A percentile compares a stretch with the other conserved stretches of the same genome.
These are phyloP conservation scores for Vidua macroura DNA, from an alignment of 2,113 vertebrate species.

Conservation along the genomic window DNA sequence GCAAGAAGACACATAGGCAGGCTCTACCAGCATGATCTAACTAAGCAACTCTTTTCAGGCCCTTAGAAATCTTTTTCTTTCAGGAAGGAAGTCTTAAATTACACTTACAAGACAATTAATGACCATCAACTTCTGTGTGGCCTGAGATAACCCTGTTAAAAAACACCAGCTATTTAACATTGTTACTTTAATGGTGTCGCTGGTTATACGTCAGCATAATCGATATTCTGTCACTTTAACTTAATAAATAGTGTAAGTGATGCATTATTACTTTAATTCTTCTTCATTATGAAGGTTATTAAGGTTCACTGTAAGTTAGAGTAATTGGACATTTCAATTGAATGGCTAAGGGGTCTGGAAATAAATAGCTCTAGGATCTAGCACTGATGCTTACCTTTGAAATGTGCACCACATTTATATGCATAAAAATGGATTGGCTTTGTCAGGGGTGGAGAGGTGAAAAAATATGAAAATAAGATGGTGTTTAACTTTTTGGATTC, in stretches of 20 bases:
- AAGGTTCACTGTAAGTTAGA: not conserved
- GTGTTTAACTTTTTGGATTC: not conserved
- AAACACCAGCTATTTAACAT: not conserved
- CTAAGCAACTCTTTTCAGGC: not conserved
- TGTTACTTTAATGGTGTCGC: not conserved
- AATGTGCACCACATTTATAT: not conserved
- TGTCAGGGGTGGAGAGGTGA: not conserved
- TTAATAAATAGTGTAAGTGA: not conserved
- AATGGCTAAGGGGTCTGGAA: not conserved
- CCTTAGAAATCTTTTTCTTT: not conserved
- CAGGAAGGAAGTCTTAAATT: not conserved
- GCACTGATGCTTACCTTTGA: not conserved
- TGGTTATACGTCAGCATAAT: not conserved
- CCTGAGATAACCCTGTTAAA: not conserved
- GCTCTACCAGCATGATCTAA: not conserved
- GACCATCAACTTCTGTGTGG: not conserved
- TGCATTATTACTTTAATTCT: slow-evolving; percentile 21
- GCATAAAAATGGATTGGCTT: not conserved
- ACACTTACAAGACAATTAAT: not conserved
- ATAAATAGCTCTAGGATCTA: not conserved
- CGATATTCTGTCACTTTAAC: not conserved
- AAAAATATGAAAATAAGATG: not conserved
- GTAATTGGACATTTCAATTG: not conserved
- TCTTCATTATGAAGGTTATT: slow-evolving; percentile 18
- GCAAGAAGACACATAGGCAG: not conserved